phyloP scores from a whole-genome alignment of 35 echinoderm and acorn worm species.

The Heliocidaris tuberculata region DNA sequence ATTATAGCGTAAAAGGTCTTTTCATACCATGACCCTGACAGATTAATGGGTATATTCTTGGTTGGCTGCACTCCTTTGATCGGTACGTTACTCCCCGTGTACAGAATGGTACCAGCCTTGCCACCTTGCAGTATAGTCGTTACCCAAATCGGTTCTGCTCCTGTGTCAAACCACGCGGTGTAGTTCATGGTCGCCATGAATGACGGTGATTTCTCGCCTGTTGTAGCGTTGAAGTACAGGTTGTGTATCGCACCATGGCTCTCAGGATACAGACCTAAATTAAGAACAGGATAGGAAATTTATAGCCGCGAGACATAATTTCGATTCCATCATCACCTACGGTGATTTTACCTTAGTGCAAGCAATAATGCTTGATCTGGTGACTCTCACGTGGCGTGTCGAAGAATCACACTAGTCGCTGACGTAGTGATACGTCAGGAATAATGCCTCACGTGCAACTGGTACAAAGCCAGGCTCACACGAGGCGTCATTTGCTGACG shows the following conservation, averaged over 20 bases:
- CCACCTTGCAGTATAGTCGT: conserved; percentile 77
- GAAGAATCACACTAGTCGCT: too few species aligned
- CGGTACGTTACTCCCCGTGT: conserved; percentile 71
- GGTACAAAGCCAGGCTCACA: too few species aligned
- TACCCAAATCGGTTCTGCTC: conserved; percentile 95
- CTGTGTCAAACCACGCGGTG: conserved; percentile 81
- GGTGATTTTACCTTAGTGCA: background rate
- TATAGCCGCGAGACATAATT: background rate
- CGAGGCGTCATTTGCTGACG: too few species aligned
- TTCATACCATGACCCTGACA: background rate
- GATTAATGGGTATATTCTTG: conserved; percentile 46
- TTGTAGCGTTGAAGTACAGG: conserved; percentile 59
- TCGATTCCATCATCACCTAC: background rate
- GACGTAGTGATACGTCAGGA: too few species aligned
- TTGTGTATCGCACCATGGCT: conserved; percentile 84
- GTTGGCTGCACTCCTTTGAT: conserved; percentile 72
- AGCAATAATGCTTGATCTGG: background rate
- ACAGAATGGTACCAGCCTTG: conserved; percentile 78
- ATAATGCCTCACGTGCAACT: too few species aligned
- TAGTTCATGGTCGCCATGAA: conserved; percentile 72
- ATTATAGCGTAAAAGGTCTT: too few species aligned
- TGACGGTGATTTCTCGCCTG: conserved; percentile 45
- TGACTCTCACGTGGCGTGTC: background rate
- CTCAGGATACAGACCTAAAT: conserved; percentile 81
- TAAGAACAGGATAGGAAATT: background rate